Evolutionary conservation across 2,797 vertebrate genomes (phyloP).

Genomic region (Ctenopoma multispine): DNA sequence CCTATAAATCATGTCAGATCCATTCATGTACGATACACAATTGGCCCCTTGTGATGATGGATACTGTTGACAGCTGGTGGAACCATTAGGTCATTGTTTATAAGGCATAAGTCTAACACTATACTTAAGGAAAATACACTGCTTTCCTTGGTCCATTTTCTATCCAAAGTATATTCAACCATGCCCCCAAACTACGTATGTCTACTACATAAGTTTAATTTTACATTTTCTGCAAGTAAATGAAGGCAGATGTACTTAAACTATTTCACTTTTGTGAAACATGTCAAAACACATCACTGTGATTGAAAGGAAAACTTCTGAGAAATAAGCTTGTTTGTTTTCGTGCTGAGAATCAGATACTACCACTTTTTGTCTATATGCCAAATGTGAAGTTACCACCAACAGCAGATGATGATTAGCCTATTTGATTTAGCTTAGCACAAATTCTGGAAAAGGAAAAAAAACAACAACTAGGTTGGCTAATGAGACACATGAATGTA

Average conservation of each 20-base stretch:
- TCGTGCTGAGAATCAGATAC: slow-evolving; percentile 8
- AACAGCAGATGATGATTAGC: not conserved
- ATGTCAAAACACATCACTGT: slow-evolving; percentile 14
- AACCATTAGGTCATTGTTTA: slow-evolving; percentile 28
- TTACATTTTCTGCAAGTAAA: slow-evolving; percentile 12
- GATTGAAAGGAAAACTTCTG: slow-evolving; percentile 6
- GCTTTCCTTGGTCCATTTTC: slow-evolving; percentile 22
- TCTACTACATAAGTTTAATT: not conserved
- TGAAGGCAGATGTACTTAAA: slow-evolving; percentile 8
- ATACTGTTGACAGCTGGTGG: slow-evolving; percentile 34
- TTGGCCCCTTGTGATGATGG: slow-evolving; percentile 24
- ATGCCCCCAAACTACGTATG: slow-evolving; percentile 1
- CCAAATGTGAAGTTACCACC: slow-evolving; percentile 2
- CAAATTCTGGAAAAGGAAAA: not conserved
- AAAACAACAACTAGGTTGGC: not conserved
- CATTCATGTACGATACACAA: slow-evolving; percentile 17
- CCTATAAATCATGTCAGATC: slow-evolving; percentile 20
- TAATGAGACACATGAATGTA: not conserved
- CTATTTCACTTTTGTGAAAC: slow-evolving; percentile 1
- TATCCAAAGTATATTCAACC: slow-evolving; percentile 1
- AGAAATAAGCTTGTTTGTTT: not conserved
- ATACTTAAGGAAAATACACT: slow-evolving; percentile 19
- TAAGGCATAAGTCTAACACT: slow-evolving; percentile 24
- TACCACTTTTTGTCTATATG: not conserved
- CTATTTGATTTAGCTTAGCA: not conserved